Evolutionary conservation across 2,888 invertebrate genomes (phyloP).

Genomic region (Athrips mouffetella): DNA sequence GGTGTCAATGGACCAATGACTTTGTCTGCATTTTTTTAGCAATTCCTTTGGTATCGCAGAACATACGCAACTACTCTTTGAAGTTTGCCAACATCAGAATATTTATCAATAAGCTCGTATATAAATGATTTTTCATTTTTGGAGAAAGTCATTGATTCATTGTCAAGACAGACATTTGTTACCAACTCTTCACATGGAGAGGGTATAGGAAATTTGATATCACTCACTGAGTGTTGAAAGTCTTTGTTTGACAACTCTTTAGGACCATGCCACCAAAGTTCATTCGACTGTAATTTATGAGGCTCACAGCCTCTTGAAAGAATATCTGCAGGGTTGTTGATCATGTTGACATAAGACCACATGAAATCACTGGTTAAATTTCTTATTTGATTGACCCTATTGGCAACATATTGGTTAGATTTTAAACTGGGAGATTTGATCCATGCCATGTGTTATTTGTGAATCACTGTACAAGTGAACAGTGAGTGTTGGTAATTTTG

Average conservation of each 20-base stretch:
- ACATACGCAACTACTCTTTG: slow-evolving; percentile 12
- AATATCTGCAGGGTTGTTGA: slow-evolving; percentile 3
- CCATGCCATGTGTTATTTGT: not conserved
- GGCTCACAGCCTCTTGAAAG: slow-evolving; percentile 7
- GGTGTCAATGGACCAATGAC: not conserved
- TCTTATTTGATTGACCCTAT: not conserved
- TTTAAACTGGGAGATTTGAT: not conserved
- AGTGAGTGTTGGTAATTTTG: not conserved
- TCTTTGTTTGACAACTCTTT: not conserved
- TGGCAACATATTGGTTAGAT: not conserved
- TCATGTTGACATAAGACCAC: slow-evolving; percentile 1
- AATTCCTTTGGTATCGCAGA: slow-evolving; percentile 9
- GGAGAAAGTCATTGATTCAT: too few relatives aligned
- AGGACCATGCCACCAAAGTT: slow-evolving; percentile 9
- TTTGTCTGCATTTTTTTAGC: not conserved
- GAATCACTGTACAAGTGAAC: slow-evolving; percentile 5
- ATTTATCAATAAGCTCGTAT: slow-evolving; percentile 4
- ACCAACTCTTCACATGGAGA: not conserved
- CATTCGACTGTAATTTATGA: not conserved
- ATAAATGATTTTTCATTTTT: not conserved
- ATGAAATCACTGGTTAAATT: not conserved
- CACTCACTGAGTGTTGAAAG: not conserved
- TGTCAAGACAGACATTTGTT: not conserved
- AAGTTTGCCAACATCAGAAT: slow-evolving; percentile 8
- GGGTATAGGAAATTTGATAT: not conserved